phyloP scores from a whole-genome alignment of 2,113 vertebrate genomes.

The Montifringilla adamsi region DNA sequence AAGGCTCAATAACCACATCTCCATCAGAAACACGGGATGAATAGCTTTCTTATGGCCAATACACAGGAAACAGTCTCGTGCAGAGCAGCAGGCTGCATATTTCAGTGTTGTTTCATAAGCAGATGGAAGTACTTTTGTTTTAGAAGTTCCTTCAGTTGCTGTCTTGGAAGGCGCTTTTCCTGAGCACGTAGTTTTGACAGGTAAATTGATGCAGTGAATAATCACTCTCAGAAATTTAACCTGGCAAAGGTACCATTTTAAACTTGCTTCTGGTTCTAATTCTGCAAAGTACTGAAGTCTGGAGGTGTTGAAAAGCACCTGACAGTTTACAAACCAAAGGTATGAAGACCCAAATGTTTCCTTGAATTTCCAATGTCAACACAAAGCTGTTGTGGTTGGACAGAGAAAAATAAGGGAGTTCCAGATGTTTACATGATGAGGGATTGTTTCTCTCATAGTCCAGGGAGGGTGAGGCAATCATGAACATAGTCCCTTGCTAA shows the following conservation, averaged over 20 bases:
- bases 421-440: background rate
- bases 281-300: background rate
- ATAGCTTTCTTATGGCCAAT: constrained; percentile 5
- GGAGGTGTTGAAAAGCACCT: constrained; percentile 22
- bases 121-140: constrained; percentile 30
- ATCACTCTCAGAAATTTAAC: background rate
- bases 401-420: background rate
- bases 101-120: background rate
- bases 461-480: background rate
- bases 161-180: background rate
- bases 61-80: background rate
- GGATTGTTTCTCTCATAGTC: background rate
- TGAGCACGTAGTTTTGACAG: background rate
- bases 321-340: constrained; percentile 6
- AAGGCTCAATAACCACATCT: constrained; percentile 25
- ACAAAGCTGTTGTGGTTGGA: background rate
- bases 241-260: background rate
- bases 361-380: background rate
- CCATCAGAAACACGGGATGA: background rate
- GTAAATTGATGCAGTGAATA: background rate
- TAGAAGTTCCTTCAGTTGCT: background rate
- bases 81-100: background rate
- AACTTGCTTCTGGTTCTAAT: background rate
- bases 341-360: background rate
- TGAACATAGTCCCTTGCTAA: background rate